Evolutionary conservation across 2,797 vertebrate genomes (phyloP).

Genomic region (Galago senegalensis): DNA sequence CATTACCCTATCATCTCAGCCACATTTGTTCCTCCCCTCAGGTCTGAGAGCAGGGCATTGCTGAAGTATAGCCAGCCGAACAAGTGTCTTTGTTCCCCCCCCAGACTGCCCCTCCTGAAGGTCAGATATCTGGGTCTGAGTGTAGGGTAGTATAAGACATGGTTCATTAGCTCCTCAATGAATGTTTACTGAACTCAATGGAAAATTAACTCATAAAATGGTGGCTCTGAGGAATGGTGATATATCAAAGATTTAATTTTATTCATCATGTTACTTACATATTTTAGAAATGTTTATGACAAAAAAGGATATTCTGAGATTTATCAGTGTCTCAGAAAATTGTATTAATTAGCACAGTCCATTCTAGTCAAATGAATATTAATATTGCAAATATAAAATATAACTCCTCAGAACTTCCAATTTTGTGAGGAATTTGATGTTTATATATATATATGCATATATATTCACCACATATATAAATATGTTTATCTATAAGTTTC

Average conservation of each 20-base stretch:
- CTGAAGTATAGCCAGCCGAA: background rate
- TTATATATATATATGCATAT: background rate
- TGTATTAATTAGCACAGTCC: background rate
- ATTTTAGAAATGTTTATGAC: conserved; percentile 50
- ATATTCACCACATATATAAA: background rate
- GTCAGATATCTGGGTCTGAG: background rate
- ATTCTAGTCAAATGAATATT: conserved; percentile 20
- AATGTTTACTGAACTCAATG: conserved; percentile 47
- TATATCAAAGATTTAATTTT: conserved; percentile 56
- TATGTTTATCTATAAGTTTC: background rate
- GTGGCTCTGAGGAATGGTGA: conserved; percentile 3
- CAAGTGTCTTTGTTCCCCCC: background rate
- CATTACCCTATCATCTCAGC: background rate
- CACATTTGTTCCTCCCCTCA: background rate
- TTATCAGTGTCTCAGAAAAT: conserved; percentile 53
- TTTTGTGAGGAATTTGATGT: conserved; percentile 20
- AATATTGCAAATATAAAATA: conserved; percentile 50
- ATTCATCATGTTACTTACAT: conserved; percentile 56
- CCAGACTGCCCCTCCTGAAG: background rate
- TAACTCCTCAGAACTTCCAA: conserved; percentile 46
- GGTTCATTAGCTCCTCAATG: conserved; percentile 25
- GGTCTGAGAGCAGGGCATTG: background rate
- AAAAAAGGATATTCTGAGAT: conserved; percentile 44
- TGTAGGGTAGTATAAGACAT: background rate
- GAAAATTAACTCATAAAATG: conserved; percentile 56